Evolutionary conservation across 2,888 invertebrate species (phyloP).

Genomic region (Hermaeophaga mercurialis): DNA sequence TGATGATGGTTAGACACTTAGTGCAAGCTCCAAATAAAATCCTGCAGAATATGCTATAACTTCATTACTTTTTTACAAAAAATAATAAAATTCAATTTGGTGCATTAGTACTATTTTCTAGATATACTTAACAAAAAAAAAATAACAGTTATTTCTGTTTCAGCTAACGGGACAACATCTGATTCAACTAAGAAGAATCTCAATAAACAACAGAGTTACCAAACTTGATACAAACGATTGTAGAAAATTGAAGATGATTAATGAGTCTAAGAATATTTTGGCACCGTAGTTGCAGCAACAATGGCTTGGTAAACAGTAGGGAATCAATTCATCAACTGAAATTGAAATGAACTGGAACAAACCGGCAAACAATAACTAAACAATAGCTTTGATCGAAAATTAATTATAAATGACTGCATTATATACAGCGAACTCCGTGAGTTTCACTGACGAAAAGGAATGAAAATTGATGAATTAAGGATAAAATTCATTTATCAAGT

Average conservation of each 20-base stretch:
- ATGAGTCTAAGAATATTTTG: slow-evolving; percentile 39
- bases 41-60: no score
- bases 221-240: slow-evolving; percentile 8
- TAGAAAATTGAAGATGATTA: slow-evolving; percentile 37
- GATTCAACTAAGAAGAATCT: background rate
- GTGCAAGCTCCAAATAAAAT: no score
- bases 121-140: no score
- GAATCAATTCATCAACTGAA: slow-evolving; percentile 41
- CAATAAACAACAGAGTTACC: background rate
- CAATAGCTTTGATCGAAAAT: slow-evolving; percentile 43
- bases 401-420: slow-evolving; percentile 44
- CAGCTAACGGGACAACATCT: background rate
- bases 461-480: slow-evolving; percentile 55
- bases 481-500: slow-evolving; percentile 52
- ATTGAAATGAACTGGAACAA: slow-evolving; percentile 35
- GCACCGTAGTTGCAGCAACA: slow-evolving; percentile 35
- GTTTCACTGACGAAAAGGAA: slow-evolving; percentile 51
- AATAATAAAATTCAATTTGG: no score
- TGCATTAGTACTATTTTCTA: no score
- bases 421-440: slow-evolving; percentile 28
- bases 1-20: no score
- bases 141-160: background rate
- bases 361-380: slow-evolving; percentile 34
- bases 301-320: slow-evolving; percentile 41
- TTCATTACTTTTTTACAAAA: no score